Percentiles rank a stretch among this genome's conserved stretches.
Conservation (phyloP, 37 sponge, comb jelly and placozoan genomes). For the Cladorhizidae sp. region DNA sequence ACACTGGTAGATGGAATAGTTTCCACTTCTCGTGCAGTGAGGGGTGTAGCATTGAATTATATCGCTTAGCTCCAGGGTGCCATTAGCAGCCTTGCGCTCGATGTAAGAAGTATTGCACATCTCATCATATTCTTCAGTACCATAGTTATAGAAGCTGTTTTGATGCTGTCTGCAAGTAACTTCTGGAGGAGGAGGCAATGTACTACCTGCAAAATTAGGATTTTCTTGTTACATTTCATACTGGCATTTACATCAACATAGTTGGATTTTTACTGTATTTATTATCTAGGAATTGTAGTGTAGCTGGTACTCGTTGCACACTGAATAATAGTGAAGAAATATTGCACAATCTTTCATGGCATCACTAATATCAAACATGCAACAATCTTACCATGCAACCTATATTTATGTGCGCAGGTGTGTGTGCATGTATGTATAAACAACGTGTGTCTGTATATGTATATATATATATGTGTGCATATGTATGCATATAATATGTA, state of each 20-base stretch:
- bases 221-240: not conserved
- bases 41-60: conserved; percentile 25
- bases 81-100: not conserved
- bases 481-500: too few species aligned
- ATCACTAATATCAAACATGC: too few species aligned
- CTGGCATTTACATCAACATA: not conserved
- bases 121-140: not conserved
- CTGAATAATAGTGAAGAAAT: too few species aligned
- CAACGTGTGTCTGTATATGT: too few species aligned
- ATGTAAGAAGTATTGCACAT: not conserved
- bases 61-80: not conserved
- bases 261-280: too few species aligned
- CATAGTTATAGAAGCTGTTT: not conserved
- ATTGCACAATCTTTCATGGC: too few species aligned
- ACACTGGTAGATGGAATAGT: conserved; percentile 5
- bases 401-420: too few species aligned
- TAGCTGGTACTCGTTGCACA: too few species aligned
- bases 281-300: too few species aligned
- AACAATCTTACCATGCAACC: too few species aligned
- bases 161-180: conserved; percentile 11
- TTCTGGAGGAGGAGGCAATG: not conserved
- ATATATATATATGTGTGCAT: too few species aligned
- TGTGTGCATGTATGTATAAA: too few species aligned
- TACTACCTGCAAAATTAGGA: not conserved
- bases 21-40: conserved; percentile 5